Evolutionary conservation across 2,797 vertebrate genomes (phyloP).

Genomic region (Pseudomugil tenellus): DNA sequence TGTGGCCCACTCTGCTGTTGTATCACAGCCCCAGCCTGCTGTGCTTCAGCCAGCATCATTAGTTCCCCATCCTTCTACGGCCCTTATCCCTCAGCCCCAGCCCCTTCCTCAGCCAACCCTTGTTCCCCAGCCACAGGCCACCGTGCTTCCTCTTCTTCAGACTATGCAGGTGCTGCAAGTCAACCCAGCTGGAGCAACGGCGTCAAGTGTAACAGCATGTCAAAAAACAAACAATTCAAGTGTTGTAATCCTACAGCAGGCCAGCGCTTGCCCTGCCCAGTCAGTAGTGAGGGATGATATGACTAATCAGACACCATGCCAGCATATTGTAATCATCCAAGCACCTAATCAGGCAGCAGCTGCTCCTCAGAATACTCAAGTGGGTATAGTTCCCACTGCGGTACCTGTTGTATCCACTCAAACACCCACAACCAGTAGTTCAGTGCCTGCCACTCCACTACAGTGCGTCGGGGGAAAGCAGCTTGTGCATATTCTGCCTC

Average conservation of each 20-base stretch:
- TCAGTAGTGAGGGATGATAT: constrained; percentile 89
- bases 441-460: constrained; percentile 79
- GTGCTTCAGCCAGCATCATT: constrained; percentile 73
- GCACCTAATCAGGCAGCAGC: constrained; percentile 89
- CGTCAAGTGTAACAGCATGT: constrained; percentile 81
- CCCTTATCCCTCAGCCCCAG: constrained; percentile 80
- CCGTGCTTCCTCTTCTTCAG: constrained; percentile 90
- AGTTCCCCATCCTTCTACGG: constrained; percentile 70
- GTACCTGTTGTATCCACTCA: constrained; percentile 81
- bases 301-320: constrained; percentile 89
- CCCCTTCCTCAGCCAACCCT: constrained; percentile 66
- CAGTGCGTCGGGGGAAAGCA: constrained; percentile 94
- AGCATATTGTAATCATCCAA: constrained; percentile 98
- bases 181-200: constrained; percentile 83
- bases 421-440: constrained; percentile 75
- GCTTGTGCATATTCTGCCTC: constrained; percentile 95
- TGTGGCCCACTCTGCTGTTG: constrained; percentile 67
- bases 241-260: constrained; percentile 95
- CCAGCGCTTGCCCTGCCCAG: constrained; percentile 84
- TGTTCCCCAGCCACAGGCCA: constrained; percentile 82
- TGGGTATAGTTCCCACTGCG: constrained; percentile 84
- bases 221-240: constrained; percentile 89
- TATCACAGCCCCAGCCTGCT: constrained; percentile 73
- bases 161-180: constrained; percentile 98
- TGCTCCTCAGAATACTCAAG: constrained; percentile 84